Evolutionary conservation across 2,113 vertebrate species (phyloP).

Genomic region (Cryptomyrus ogoouensis): DNA sequence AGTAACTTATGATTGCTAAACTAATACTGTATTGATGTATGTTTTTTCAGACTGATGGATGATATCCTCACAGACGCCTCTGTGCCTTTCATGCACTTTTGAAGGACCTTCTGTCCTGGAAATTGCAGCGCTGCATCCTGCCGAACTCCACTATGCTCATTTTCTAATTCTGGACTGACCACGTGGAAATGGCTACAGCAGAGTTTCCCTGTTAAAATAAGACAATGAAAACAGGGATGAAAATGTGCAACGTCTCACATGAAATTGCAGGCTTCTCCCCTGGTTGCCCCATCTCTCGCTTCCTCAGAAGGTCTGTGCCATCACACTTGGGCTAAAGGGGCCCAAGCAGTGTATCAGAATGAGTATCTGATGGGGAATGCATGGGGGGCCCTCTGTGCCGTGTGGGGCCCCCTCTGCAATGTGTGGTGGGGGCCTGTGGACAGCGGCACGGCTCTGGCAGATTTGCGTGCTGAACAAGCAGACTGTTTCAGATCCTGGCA

Average conservation of each 20-base stretch:
- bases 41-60: slow-evolving; percentile 45
- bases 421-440: neutral
- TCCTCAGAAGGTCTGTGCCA: neutral
- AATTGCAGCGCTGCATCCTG: neutral
- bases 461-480: neutral
- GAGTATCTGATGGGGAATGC: neutral
- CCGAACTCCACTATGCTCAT: neutral
- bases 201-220: neutral
- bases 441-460: neutral
- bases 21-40: slow-evolving; percentile 51
- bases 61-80: slow-evolving; percentile 23
- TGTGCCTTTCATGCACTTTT: slow-evolving; percentile 23
- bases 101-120: slow-evolving; percentile 12
- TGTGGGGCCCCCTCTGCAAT: neutral
- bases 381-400: neutral
- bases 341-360: neutral
- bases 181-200: slow-evolving; percentile 9
- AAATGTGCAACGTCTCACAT: neutral
- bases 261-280: slow-evolving; percentile 6
- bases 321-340: neutral
- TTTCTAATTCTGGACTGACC: neutral
- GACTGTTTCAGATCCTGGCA: neutral
- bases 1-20: slow-evolving; percentile 37
- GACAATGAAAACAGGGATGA: neutral
- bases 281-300: neutral